phyloP scores from a whole-genome alignment of 2,113 vertebrate species.

The Neolamprologus modestus region DNA sequence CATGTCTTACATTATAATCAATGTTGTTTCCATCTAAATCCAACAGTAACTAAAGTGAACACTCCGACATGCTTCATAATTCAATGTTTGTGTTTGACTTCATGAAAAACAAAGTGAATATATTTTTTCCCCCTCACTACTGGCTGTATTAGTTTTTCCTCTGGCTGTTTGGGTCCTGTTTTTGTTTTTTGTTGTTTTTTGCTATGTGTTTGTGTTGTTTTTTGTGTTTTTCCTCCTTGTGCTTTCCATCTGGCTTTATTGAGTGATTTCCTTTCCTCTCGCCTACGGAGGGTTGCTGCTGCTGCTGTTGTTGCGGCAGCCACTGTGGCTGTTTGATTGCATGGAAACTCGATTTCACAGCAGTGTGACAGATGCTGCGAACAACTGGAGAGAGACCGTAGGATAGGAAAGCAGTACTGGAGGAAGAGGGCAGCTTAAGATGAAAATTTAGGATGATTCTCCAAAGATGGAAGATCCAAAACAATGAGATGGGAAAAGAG shows the following conservation, averaged over 20 bases:
- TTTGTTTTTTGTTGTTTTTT: not conserved
- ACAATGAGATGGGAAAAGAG: not conserved
- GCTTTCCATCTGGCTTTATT: slow-evolving; percentile 53
- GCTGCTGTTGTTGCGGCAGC: not conserved
- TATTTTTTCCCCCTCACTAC: not conserved
- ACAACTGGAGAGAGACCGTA: slow-evolving; percentile 63
- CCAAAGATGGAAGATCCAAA: not conserved
- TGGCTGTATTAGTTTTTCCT: slow-evolving; percentile 20
- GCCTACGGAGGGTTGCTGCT: slow-evolving; percentile 12
- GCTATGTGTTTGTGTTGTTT: not conserved
- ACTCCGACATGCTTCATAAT: not conserved
- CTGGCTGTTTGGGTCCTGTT: slow-evolving; percentile 2
- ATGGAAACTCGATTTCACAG: slow-evolving; percentile 70
- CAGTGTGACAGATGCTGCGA: slow-evolving; percentile 65
- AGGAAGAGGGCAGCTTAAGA: not conserved
- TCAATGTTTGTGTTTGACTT: slow-evolving; percentile 31
- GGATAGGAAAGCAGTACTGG: not conserved
- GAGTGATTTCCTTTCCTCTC: slow-evolving; percentile 55
- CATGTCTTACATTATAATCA: not conserved
- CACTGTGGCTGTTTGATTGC: slow-evolving; percentile 45
- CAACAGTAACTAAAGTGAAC: not conserved
- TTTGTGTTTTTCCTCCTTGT: not conserved
- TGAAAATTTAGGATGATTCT: not conserved
- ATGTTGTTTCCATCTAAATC: not conserved
- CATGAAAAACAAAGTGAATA: not conserved